phyloP scores from a whole-genome alignment of 2,888 invertebrate genomes.

The Euclidia mi region DNA sequence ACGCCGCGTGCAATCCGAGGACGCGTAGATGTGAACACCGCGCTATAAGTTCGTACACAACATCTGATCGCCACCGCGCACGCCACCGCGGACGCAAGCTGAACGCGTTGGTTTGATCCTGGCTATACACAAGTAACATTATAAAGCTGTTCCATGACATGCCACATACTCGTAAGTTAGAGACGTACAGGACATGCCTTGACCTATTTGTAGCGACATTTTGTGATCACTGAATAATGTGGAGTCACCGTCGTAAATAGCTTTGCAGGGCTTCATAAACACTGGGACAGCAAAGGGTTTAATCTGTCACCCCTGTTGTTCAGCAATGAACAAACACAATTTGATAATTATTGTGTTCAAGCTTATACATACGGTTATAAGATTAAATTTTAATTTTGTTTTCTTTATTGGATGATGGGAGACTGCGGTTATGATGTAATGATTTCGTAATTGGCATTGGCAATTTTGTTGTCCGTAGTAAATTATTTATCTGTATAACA shows the following conservation, averaged over 20 bases:
- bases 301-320: constrained; percentile 51
- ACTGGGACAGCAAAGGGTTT: constrained; percentile 42
- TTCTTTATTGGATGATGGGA: neutral
- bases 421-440: too few relatives aligned
- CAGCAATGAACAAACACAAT: constrained; percentile 45
- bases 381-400: constrained; percentile 9
- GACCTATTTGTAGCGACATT: constrained; percentile 48
- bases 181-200: constrained; percentile 49
- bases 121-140: too few relatives aligned
- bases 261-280: constrained; percentile 56
- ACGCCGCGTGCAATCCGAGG: too few relatives aligned
- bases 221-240: constrained; percentile 48
- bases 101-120: too few relatives aligned
- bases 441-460: too few relatives aligned
- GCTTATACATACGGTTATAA: constrained; percentile 2
- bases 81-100: too few relatives aligned
- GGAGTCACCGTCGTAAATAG: constrained; percentile 55
- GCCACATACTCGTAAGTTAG: constrained; percentile 35
- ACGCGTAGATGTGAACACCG: too few relatives aligned
- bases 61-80: too few relatives aligned
- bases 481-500: too few relatives aligned
- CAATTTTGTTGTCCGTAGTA: too few relatives aligned
- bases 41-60: too few relatives aligned
- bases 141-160: constrained; percentile 19
- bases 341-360: constrained; percentile 25